phyloP scores from a whole-genome alignment of 1,140 invertebrate genomes.

The Hyles vespertilio region DNA sequence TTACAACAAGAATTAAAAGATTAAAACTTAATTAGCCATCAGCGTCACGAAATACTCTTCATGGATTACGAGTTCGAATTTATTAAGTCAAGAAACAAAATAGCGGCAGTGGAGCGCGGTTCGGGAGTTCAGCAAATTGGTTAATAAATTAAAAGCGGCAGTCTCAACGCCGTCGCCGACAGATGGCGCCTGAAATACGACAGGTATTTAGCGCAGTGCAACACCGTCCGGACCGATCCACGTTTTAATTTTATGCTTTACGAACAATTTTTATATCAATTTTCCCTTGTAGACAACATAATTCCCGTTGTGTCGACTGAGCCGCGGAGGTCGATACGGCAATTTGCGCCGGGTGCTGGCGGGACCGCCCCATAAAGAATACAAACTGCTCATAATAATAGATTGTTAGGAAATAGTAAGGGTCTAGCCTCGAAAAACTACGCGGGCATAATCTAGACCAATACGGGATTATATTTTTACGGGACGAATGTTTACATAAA shows the following conservation, averaged over 20 bases:
- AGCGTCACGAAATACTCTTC: conserved; percentile 40
- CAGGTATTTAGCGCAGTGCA: conserved; percentile 73
- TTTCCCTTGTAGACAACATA: conserved; percentile 52
- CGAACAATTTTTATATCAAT: conserved; percentile 72
- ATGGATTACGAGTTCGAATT: conserved; percentile 63
- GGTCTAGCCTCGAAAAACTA: no score
- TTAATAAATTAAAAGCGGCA: conserved; percentile 73
- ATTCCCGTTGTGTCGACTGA: conserved; percentile 44
- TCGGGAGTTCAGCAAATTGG: conserved; percentile 67
- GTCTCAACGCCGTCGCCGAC: conserved; percentile 67
- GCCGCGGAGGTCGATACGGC: conserved; percentile 34
- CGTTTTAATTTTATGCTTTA: conserved; percentile 72
- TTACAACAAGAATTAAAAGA: conserved; percentile 13
- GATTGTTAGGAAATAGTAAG: not conserved
- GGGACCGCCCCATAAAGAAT: conserved; percentile 15
- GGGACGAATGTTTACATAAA: no score
- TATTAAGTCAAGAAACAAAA: conserved; percentile 71
- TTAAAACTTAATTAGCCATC: conserved; percentile 26
- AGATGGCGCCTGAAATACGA: conserved; percentile 70
- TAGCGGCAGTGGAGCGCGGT: conserved; percentile 49
- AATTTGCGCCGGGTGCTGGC: conserved; percentile 27
- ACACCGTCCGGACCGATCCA: conserved; percentile 56
- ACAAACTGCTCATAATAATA: conserved; percentile 12
- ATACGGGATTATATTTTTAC: no score
- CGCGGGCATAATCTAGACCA: no score